Evolutionary conservation across 2,888 invertebrate species (phyloP), one percentile per base, ranked within the genome.

Genomic region (Stegophylla sp.): DNA sequence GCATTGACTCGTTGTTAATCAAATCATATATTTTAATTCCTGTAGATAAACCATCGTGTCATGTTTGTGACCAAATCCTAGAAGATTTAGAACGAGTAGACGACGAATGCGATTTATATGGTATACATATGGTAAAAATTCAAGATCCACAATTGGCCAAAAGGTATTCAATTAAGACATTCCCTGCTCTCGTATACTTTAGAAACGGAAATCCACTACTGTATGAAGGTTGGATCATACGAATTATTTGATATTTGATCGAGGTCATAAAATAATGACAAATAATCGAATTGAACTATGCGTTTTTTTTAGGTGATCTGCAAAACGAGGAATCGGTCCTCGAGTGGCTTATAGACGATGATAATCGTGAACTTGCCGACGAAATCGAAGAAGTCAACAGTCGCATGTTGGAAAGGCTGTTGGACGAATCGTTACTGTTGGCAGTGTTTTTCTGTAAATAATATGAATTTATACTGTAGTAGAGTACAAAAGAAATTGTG

Each of bases 301-400:
- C 64, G 45, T 86, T 64, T 86, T 84, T 83, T 86, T 84, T 83
- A 91, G 96, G 96, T 41, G 96, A 96, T 87, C 88, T 96, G 71
- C 95, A 95, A 87, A 96, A 96, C 85, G 95, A 96, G 87, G 93
- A 95, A 85, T 94, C 94, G 0, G 95, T 96, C 41, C 88, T 96
- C 75, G 96, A 96, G 87, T 96, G 96, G 96, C 88, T 96, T 3
- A 92, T 94, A 84, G 96, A 96, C 86, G 96, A 96, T 85, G 96
- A 96, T 83, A 96, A 96, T 86, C 90, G 96, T 17, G 96, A 96
- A 87, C 86, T 96, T 84, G 95, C 95, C 26, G 96, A 96, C 87
- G 96, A 96, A 88, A 96, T 96, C 84, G 96, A 96, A 88, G 93
- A 94, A 48, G 95, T 96, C 12, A 96, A 96, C 85, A 92, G 92